Conservation (phyloP, 2,797 vertebrate species). For the Diceros bicornis region DNA sequence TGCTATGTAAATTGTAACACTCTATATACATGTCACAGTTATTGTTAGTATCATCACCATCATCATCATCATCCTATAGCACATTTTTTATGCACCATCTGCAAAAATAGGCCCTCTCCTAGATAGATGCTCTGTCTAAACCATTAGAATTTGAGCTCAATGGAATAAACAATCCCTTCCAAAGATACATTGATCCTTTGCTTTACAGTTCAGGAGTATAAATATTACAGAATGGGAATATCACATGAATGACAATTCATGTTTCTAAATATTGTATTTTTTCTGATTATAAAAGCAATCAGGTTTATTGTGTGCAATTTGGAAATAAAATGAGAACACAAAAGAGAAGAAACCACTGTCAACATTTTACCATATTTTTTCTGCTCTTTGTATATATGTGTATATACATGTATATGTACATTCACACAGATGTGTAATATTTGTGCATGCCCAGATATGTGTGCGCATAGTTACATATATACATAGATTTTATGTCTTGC, state of each 20-base stretch:
- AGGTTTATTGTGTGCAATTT: not conserved
- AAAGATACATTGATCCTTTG: not conserved
- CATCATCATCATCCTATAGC: not conserved
- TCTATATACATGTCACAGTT: not conserved
- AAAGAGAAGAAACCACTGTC: not conserved
- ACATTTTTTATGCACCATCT: not conserved
- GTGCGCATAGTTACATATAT: not conserved
- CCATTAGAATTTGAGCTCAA: not conserved
- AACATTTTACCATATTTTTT: not conserved
- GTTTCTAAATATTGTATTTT: conserved; percentile 43
- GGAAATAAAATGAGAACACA: not conserved
- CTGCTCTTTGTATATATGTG: not conserved
- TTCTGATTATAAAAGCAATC: conserved; percentile 11
- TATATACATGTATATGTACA: not conserved
- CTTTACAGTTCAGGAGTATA: not conserved
- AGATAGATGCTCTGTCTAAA: not conserved
- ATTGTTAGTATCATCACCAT: not conserved
- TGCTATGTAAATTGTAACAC: not conserved
- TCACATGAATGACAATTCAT: not conserved
- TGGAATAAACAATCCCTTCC: not conserved
- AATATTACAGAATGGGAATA: not conserved
- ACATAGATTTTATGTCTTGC: not conserved
- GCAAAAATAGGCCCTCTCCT: conserved; percentile 1
- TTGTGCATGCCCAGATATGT: not conserved
- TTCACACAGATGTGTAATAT: not conserved